Evolutionary conservation across 1,140 invertebrate species (phyloP), one percentile per base, ranked within the genome.

Genomic region (Leptinotarsa defecta): DNA sequence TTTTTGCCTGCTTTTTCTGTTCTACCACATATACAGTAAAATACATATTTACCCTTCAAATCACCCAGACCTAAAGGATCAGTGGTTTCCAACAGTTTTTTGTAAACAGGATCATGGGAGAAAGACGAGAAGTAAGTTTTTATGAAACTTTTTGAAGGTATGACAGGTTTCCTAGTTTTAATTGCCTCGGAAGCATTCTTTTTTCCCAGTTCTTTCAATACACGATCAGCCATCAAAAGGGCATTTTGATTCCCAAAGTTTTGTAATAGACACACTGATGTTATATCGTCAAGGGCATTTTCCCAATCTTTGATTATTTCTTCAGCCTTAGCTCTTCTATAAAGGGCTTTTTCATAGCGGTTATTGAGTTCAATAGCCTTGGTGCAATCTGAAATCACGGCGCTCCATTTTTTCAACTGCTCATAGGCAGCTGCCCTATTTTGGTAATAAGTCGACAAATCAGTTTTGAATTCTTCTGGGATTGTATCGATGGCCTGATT

Each of bases 401-500:
- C 88, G 74, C 91, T 90, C 89, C 92, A 94, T 85, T 96, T 94
- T 86, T 94, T 94, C 87, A 97, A 88, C 84, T 96, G 94, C 86
- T 98, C 96, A 87, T 96, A 95, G 27, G 95, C 94, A 57, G 97
- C 97, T 5, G 97, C 97, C 83, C 96, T 91, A 84, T 99, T 99
- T 86, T 98, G 97, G 86, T 97, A 98, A 85, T 96, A 97, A 15
- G 94, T 96, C 4, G 96, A 92, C 63, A 98, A 85, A 78, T 95
- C 94, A 3, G 90, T 88, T 48, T 87, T 87, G 80, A 93, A 90
- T 61, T 94, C 91, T 13, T 86, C 81, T 2, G 96, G 95, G 85
- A 96, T 98, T 13, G 91, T 87, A 78, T 93, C 90, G 75, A 98
- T 97, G 1, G 96, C 97, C 87, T 94, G 90, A 78, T 95, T 94